phyloP scores from a whole-genome alignment of 2,797 vertebrate genomes.

The Gallinago nigripennis region DNA sequence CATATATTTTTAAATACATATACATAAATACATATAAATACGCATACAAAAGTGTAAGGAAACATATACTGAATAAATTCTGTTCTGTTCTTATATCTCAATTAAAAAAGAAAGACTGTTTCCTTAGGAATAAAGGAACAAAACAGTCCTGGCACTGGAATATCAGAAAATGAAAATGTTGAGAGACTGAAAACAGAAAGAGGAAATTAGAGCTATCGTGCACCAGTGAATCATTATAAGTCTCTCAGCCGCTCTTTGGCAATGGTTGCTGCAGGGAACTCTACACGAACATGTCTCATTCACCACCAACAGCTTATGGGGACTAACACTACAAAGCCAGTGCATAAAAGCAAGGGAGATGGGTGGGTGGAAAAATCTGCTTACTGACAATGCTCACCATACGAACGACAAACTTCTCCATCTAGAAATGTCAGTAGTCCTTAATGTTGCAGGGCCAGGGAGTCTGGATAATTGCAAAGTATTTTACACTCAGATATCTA shows the following conservation, averaged over 20 bases:
- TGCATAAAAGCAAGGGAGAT: neutral
- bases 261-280: constrained; percentile 31
- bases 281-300: neutral
- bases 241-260: constrained; percentile 59
- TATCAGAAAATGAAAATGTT: constrained; percentile 45
- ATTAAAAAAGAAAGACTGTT: constrained; percentile 29
- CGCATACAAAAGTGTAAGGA: neutral
- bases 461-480: neutral
- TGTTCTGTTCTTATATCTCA: constrained; percentile 41
- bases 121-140: constrained; percentile 35
- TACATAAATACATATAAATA: neutral
- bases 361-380: constrained; percentile 10
- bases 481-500: neutral
- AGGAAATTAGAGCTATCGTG: constrained; percentile 53
- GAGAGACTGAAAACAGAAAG: constrained; percentile 43
- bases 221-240: constrained; percentile 52
- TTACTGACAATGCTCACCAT: neutral
- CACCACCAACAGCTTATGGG: constrained; percentile 23
- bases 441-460: neutral
- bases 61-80: constrained; percentile 14
- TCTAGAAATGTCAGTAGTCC: neutral
- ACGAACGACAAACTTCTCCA: neutral
- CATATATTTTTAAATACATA: neutral
- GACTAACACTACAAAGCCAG: neutral
- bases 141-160: constrained; percentile 39